A percentile compares a stretch with the other conserved stretches of the same genome.
Evolutionary conservation across 2,888 invertebrate species (phyloP).

Genomic region (Epirrhoe alternata): DNA sequence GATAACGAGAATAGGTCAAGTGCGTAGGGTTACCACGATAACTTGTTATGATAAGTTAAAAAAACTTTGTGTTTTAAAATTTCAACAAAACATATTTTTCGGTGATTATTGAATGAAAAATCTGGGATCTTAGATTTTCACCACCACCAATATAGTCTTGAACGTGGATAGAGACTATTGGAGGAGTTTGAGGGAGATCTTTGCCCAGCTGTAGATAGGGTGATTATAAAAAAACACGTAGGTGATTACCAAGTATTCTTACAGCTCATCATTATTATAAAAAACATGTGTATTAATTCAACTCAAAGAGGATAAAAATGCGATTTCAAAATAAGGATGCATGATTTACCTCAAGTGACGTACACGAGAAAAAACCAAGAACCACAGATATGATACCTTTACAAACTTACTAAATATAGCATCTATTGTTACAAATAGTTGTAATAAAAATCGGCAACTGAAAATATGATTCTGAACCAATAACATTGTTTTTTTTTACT

Average conservation of each 20-base stretch:
- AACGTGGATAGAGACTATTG: too few relatives aligned
- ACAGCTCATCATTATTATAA: not conserved
- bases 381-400: constrained; percentile 6
- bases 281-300: not conserved
- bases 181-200: too few relatives aligned
- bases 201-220: too few relatives aligned
- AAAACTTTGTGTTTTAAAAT: not conserved
- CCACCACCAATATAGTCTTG: too few relatives aligned
- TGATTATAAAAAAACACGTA: too few relatives aligned
- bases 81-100: too few relatives aligned
- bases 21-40: constrained; percentile 27
- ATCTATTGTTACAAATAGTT: constrained; percentile 10
- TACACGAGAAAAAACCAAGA: not conserved
- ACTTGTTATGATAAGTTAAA: constrained; percentile 3
- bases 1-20: constrained; percentile 28
- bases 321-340: too few relatives aligned
- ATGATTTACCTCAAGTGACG: constrained; percentile 1
- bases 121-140: too few relatives aligned
- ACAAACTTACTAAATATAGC: constrained; percentile 14
- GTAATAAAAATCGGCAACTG: constrained; percentile 10
- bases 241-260: too few relatives aligned
- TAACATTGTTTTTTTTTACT: constrained; percentile 4
- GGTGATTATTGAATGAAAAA: too few relatives aligned
- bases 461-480: constrained; percentile 18
- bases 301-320: not conserved